These are phyloP conservation scores for Climacteris rufus DNA, from an alignment of 2,113 vertebrate species.

Conservation along the genomic window DNA sequence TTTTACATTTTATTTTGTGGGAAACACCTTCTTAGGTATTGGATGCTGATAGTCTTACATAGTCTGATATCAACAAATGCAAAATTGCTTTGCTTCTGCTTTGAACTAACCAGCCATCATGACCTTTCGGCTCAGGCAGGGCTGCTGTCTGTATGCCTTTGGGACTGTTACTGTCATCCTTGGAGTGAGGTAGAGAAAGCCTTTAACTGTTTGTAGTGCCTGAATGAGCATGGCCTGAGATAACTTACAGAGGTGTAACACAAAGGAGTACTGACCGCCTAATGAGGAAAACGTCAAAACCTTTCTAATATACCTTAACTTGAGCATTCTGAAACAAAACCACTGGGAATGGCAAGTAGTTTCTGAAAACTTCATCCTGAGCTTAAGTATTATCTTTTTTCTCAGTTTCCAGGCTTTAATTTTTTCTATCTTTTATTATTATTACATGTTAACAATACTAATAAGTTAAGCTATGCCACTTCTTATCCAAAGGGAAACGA, in stretches of 20 bases:
- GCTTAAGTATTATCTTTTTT: neutral
- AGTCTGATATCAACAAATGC: neutral
- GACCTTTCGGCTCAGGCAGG: neutral
- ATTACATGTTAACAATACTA: too few relatives aligned
- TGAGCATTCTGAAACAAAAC: neutral
- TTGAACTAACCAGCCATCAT: neutral
- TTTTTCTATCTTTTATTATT: too few relatives aligned
- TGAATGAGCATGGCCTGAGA: neutral
- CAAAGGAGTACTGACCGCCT: neutral
- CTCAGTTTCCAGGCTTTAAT: neutral
- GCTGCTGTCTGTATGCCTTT: neutral
- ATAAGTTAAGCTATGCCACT: too few relatives aligned
- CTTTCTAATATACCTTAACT: neutral
- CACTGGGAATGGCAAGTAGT: neutral
- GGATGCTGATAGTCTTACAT: neutral
- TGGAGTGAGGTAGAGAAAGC: neutral
- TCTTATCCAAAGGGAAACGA: neutral
- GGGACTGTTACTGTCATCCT: neutral
- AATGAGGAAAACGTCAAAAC: neutral
- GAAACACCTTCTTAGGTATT: neutral
- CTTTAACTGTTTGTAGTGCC: neutral
- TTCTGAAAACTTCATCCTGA: neutral
- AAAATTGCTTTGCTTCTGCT: neutral
- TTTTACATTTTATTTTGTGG: neutral
- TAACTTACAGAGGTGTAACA: neutral